Percentiles rank a stretch among this genome's conserved stretches.
phyloP scores from a whole-genome alignment of 2,113 vertebrate genomes.

The Axis porcinus region DNA sequence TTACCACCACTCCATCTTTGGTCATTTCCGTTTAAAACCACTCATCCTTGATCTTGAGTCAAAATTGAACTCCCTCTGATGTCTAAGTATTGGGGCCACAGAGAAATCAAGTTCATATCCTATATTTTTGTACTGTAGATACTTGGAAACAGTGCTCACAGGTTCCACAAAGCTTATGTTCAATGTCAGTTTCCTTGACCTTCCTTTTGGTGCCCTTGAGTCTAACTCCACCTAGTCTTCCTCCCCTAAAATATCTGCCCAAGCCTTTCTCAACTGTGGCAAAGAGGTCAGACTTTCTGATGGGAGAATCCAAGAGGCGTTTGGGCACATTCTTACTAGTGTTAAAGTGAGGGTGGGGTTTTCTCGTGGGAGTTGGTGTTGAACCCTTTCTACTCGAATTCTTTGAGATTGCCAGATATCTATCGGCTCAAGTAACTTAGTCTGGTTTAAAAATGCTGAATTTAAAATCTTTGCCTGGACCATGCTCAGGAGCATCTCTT shows the following conservation, averaged over 20 bases:
- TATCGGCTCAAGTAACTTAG: background rate
- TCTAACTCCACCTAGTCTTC: background rate
- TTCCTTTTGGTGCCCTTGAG: background rate
- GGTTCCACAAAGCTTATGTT: background rate
- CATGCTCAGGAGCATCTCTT: background rate
- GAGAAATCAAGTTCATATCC: background rate
- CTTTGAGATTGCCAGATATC: background rate
- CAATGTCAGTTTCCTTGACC: background rate
- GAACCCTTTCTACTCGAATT: rapidly evolving
- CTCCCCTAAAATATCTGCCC: background rate
- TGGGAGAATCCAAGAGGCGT: background rate
- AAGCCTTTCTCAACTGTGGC: background rate
- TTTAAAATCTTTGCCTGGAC: background rate
- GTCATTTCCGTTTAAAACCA: background rate
- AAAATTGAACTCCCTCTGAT: background rate
- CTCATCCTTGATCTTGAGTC: background rate
- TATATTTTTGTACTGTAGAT: background rate
- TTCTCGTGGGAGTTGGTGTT: background rate
- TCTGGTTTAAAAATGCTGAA: background rate
- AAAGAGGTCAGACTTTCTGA: background rate
- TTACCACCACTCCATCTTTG: background rate
- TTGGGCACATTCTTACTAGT: background rate
- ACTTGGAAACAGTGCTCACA: background rate
- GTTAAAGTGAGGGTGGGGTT: background rate
- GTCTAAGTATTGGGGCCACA: background rate